Conservation (phyloP, 2,113 vertebrate genomes). For the Sigmodon hispidus region DNA sequence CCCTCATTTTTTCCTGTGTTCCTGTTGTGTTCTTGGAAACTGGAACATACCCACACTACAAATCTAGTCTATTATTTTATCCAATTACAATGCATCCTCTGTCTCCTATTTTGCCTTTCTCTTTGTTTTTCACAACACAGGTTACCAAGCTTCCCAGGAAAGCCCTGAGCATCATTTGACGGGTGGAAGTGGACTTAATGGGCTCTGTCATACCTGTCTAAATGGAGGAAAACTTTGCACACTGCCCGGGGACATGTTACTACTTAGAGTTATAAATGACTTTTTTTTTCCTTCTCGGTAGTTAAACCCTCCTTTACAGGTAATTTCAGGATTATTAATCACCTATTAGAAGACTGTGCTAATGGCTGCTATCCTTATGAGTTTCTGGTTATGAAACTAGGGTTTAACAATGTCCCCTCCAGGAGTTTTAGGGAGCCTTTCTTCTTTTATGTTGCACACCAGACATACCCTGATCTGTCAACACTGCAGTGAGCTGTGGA, state of each 20-base stretch:
- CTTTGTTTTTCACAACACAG: background rate
- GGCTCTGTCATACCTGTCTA: slow-evolving; percentile 3
- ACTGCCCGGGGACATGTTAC: background rate
- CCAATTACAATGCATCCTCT: background rate
- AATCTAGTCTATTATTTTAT: background rate
- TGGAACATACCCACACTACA: background rate
- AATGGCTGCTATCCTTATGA: background rate
- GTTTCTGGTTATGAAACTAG: slow-evolving; percentile 19
- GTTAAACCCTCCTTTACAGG: slow-evolving; percentile 30
- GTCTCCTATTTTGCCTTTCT: background rate
- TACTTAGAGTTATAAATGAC: slow-evolving; percentile 41
- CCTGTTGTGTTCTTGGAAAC: background rate
- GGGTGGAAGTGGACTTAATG: background rate
- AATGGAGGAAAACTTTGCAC: slow-evolving; percentile 31
- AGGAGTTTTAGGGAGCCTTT: slow-evolving; percentile 30
- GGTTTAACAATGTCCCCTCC: background rate
- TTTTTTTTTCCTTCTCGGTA: background rate
- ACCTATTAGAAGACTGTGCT: slow-evolving; percentile 46
- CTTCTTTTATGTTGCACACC: background rate
- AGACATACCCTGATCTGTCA: background rate
- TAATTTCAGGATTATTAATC: slow-evolving; percentile 63
- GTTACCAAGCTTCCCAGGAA: background rate
- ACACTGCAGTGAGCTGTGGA: background rate
- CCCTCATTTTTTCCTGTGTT: background rate
- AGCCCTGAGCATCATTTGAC: background rate